Evolutionary conservation across 2,888 invertebrate genomes (phyloP), one percentile per base, ranked within the genome.

Genomic region (Lathronympha strigana): DNA sequence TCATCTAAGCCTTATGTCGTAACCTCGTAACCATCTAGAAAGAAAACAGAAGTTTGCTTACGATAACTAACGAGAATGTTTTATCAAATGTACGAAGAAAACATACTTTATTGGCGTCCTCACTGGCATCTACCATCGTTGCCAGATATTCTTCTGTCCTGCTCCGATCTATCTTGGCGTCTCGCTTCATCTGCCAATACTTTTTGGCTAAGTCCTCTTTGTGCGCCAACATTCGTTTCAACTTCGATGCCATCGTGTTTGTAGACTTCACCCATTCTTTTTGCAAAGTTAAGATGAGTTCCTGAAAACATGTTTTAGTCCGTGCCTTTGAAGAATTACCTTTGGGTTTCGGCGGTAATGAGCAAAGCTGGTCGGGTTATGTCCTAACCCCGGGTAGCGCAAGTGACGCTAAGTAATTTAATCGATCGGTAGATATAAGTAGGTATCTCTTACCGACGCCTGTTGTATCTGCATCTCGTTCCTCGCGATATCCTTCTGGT

Each of bases 91-190:
- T 38, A 15, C 1, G 1, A 43, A 19, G 43, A 19, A 51, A 9
- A 21, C 47, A 73, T 70, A 94, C 94, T 83, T 93, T 87, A 43
- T 93, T 92, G 53, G 92, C 86, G 61, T 93, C 88, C 71, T 94
- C 93, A 72, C 95, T 95, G 38, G 89, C 83, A 50, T 95, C 93
- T 9, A 94, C 95, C 78, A 96, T 86, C 21, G 90, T 70, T 21
- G 93, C 93, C 31, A 96, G 82, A 68, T 93, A 92, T 19, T 91
- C 82, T 25, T 91, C 87, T 63, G 94, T 94, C 6, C 82, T 78
- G 5, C 81, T 85, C 66, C 91, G 86, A 61, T 93, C 91, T 0
- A 79, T 69, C 66, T 93, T 93, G 5, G 94, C 87, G n/a, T 91
- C 88, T 15, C 74, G 83, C 72, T 94, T 94, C 75, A 94, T 83